Base-by-base conservation (phyloP, 2,113 vertebrate species). In the Pipra filicauda region DNA sequence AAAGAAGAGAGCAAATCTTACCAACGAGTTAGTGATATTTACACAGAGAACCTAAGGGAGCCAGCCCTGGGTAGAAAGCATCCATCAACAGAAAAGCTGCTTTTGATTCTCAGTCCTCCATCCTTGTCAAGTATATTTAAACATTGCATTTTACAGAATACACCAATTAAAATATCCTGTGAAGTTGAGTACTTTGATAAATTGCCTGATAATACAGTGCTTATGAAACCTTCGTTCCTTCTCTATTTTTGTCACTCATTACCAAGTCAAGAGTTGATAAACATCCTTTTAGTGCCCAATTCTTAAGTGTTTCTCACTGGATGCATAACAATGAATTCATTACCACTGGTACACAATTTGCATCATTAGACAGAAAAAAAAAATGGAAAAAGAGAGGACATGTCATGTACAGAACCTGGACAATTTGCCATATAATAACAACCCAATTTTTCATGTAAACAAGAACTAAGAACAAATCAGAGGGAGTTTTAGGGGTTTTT, bases 1-100 rank as follows among this genome's bases (percentile, higher is more conserved):
- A 98, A 98, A 98, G 97, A 98, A 98, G 98, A 98, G 98, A 98
- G 98, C 96, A 98, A 96, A 98, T 98, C 98, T 98, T 98, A 98
- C 98, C 96, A 97, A 98, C 70, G 78, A 97, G 97, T 97, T 98
- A 98, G 95, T 96, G 91, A 97, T 97, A 96, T 95, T 98, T 98
- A 97, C 85, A 98, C 87, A 97, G 96, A 98, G 97, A 95, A 98
- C 91, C 96, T 97, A 94, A 95, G 96, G 96, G 97, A 97, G 89
- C 95, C 97, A 97, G 95, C 91, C 93, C 96, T 92, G 94, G 91
- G 85, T 90, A 98, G 94, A 95, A 95, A 95, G 84, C 94, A 92
- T 91, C 86, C 88, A 76, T 92, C 94, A 96, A 96, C 93, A 96
- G 91, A 57, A 93, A 97, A 97, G 22, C n/a, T 97, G 97, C 72